Percentiles rank a stretch among this genome's conserved stretches.
phyloP scores from a whole-genome alignment of 2,113 vertebrate species.

The Notarius quadriscutis region DNA sequence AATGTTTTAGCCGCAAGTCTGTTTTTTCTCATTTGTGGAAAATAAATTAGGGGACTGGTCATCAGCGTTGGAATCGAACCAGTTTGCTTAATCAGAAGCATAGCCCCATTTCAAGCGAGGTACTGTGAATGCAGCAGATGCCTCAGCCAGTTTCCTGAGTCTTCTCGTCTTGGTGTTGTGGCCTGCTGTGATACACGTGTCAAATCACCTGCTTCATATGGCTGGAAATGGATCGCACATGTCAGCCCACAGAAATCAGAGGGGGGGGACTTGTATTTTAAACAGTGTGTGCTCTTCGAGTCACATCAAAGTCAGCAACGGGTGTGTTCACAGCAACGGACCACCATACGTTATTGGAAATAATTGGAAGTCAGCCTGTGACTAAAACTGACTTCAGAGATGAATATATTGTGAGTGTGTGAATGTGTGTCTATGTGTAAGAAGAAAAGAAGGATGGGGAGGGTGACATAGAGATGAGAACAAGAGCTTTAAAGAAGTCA shows the following conservation, averaged over 20 bases:
- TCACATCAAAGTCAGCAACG: constrained; percentile 29
- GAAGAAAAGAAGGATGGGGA: not conserved
- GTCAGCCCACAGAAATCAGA: not conserved
- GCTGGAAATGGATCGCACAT: constrained; percentile 48
- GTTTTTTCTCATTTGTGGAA: constrained; percentile 51
- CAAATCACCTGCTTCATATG: constrained; percentile 63
- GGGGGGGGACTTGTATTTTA: not conserved
- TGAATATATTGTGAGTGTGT: constrained; percentile 7
- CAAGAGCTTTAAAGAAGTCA: not conserved
- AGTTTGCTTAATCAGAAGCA: constrained; percentile 38
- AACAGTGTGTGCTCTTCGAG: constrained; percentile 11
- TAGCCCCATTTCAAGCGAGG: not conserved
- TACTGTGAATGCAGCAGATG: not conserved
- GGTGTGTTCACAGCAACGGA: constrained; percentile 15
- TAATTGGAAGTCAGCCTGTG: not conserved
- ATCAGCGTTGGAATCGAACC: constrained; percentile 28
- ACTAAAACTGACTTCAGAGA: constrained; percentile 24
- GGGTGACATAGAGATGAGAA: not conserved
- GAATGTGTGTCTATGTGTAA: constrained; percentile 4
- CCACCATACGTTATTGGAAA: constrained; percentile 28
- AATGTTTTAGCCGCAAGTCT: constrained; percentile 40
- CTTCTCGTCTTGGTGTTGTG: constrained; percentile 40
- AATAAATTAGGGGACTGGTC: constrained; percentile 42
- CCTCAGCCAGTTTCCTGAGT: constrained; percentile 6
- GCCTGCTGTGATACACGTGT: constrained; percentile 35